Evolutionary conservation across 2,113 vertebrate genomes (phyloP), one percentile per base, ranked within the genome.

Genomic region (Hymenochirus boettgeri): DNA sequence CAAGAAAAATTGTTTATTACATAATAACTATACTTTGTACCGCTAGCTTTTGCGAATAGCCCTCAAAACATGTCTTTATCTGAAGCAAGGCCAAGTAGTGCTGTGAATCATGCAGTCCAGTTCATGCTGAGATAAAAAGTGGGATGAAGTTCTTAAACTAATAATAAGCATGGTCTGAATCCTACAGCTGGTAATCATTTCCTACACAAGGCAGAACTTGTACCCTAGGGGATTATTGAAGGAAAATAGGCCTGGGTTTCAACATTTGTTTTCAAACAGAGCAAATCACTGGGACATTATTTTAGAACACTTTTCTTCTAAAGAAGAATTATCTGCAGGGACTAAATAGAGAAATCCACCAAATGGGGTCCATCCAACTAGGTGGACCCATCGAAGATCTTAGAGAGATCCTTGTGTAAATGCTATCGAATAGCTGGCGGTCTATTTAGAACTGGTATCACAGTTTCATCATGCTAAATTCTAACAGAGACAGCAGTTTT

Each of bases 101-200:
- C 0, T 3, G 76, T 73, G 76, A 82, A 74, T 75, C 70, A 33
- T 74, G 73, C 22, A 79, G 64, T 69, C 64, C 47, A 55, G 54
- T 48, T 84, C 86, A 82, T 4, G 66, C 85, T 82, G 86, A 61
- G 85, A 86, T 89, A 90, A 86, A 85, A 42, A 69, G 69, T 85
- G 86, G 73, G 77, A 62, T 86, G 75, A 72, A 77, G 80, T n/a
- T 77, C 79, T 84, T 89, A 89, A 89, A 89, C 83, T 82, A 89
- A 78, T 87, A 86, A 88, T 85, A 76, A 77, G 75, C 83, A 71
- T 79, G 78, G 82, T 86, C 77, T 9, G 72, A 77, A 77, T 69
- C 77, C 76, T 81, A 73, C 73, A 86, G 83, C 70, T 69, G 76
- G 77, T 82, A 88, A 90, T 87, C 82, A 86, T 78, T 79, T 78